Conservation (phyloP, 1,140 invertebrate species). For the Zaprionus nigranus region DNA sequence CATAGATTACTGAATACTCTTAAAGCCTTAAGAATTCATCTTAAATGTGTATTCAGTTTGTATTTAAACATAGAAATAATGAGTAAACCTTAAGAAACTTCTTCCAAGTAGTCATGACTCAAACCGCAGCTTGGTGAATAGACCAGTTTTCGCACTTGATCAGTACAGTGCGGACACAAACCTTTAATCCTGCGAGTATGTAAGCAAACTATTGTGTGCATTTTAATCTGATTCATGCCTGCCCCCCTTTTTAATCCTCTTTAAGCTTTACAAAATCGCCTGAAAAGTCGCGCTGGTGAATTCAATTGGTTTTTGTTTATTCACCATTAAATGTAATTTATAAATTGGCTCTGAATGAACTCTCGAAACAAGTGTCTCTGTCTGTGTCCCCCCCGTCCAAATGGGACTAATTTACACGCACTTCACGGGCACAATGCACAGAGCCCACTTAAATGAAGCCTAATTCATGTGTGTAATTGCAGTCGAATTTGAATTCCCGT, state of each 20-base stretch:
- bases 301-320: constrained; percentile 22
- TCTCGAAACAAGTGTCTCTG: constrained; percentile 15
- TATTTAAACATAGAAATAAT: no score
- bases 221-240: background rate
- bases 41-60: no score
- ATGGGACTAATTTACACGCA: constrained; percentile 32
- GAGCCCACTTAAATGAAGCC: constrained; percentile 25
- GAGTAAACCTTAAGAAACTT: no score
- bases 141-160: no score
- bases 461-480: constrained; percentile 16
- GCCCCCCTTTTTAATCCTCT: background rate
- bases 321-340: constrained; percentile 36
- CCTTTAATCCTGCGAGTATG: no score
- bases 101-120: no score
- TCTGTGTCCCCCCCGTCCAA: background rate
- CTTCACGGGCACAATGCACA: constrained; percentile 8
- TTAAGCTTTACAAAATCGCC: background rate
- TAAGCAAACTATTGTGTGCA: background rate
- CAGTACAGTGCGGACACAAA: no score
- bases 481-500: background rate
- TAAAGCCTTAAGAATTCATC: no score
- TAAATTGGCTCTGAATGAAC: constrained; percentile 28
- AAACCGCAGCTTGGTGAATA: no score
- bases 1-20: background rate
- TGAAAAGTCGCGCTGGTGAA: background rate